Evolutionary conservation across 2,888 invertebrate species (phyloP), one percentile per base, ranked within the genome.

Genomic region (Lymantria monacha): DNA sequence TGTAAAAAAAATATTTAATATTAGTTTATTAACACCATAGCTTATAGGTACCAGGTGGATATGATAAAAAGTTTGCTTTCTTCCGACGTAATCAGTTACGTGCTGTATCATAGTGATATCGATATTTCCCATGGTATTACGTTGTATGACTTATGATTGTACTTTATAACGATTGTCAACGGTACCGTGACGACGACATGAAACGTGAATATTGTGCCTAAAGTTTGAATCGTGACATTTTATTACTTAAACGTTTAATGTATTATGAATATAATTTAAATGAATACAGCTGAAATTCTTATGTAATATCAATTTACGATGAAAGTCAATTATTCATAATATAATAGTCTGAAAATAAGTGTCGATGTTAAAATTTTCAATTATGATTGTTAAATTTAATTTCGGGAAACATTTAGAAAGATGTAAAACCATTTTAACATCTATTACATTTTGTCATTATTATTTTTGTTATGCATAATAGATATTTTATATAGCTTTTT

Each of bases 61-160:
- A 22, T 5, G 5, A 22, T 22, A 22, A 22, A 22, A 22, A 22
- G 22, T 22, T 22, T 14, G 9, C 63, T 58, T 54, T 53, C 45
- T 38, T 52, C 44, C 49, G 46, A 55, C 59, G 57, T 65, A 59
- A 61, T 50, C 45, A 46, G 52, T 61, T 58, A 62, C 64, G 53
- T 61, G 47, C 55, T 54, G 49, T 49, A 53, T 52, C 46, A 59
- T 44, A 48, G 43, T 60, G 48, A 47, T 44, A 53, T 49, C 48
- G 54, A 52, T 57, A 51, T 65, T 65, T 66, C 59, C 60, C 67
- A 63, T 65, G 57, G 44, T 49, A 49, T 57, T 53, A 58, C 62
- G 55, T 22, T 22, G 22, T 60, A 49, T 51, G 50, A 49, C 46
- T 52, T 63, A 59, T 57, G 40, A 33, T 8, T 57, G 54, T 46